These are phyloP conservation scores for Coptotermes formosanus DNA, from an alignment of 1,140 invertebrate genomes.

Conservation along the genomic window DNA sequence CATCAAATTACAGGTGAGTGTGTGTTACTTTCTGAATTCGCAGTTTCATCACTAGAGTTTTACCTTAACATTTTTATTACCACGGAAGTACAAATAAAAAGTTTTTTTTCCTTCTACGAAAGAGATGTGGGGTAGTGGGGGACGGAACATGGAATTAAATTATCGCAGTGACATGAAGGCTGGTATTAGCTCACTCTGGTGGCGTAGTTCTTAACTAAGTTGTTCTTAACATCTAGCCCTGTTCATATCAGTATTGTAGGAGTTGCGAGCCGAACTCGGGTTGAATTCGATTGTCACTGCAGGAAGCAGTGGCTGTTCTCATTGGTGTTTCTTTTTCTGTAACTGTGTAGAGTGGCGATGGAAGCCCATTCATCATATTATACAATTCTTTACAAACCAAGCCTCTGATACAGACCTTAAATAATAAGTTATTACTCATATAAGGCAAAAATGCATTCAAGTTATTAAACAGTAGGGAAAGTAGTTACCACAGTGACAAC, in stretches of 20 bases:
- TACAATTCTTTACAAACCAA: too few relatives aligned
- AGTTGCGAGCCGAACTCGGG: neutral
- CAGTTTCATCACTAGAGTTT: neutral
- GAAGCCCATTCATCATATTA: too few relatives aligned
- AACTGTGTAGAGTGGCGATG: too few relatives aligned
- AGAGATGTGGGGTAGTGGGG: neutral
- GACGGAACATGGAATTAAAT: neutral
- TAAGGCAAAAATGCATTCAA: too few relatives aligned
- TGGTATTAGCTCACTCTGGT: neutral
- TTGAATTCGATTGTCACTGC: neutral
- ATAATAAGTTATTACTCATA: too few relatives aligned
- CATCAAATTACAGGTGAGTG: neutral
- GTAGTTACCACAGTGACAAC: too few relatives aligned
- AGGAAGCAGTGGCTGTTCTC: too few relatives aligned
- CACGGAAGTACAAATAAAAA: neutral
- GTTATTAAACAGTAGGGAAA: too few relatives aligned
- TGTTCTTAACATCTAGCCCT: slow-evolving; percentile 2
- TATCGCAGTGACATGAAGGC: neutral
- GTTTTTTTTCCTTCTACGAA: neutral
- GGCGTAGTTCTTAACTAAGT: slow-evolving; percentile 2
- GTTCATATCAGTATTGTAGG: neutral
- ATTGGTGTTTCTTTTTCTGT: too few relatives aligned
- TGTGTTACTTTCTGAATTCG: neutral
- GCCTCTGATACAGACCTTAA: too few relatives aligned
- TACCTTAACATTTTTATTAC: slow-evolving; percentile 7